These are phyloP conservation scores for Anolis apletophallus DNA, from an alignment of 2,797 vertebrate genomes.

Conservation along the genomic window DNA sequence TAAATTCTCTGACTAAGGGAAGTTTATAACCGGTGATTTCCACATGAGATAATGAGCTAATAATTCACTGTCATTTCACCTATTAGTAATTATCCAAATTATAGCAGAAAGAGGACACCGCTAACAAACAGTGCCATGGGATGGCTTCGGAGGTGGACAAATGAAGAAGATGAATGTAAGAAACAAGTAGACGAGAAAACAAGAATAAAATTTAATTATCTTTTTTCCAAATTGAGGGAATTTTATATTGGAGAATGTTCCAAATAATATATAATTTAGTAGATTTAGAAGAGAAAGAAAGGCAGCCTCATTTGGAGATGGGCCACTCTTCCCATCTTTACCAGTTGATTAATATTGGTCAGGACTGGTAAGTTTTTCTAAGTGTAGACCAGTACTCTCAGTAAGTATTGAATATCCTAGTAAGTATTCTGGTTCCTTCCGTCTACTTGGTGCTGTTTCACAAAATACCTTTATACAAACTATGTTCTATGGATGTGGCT, in stretches of 20 bases:
- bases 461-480: neutral
- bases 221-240: neutral
- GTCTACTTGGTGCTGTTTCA: neutral
- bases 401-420: neutral
- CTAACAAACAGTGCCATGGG: neutral
- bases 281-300: neutral
- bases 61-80: neutral
- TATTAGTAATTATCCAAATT: neutral
- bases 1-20: conserved; percentile 1
- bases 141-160: neutral
- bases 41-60: neutral
- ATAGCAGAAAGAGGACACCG: neutral
- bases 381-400: no score
- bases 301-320: no score
- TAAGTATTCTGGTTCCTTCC: neutral
- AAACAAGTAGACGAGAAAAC: neutral
- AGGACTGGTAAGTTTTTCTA: neutral
- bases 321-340: neutral
- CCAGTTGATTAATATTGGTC: neutral
- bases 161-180: neutral
- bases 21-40: conserved; percentile 6
- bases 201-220: neutral
- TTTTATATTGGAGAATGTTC: neutral
- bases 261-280: neutral
- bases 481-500: neutral